Percentiles rank a stretch among this genome's conserved stretches.
phyloP scores from a whole-genome alignment of 2,888 invertebrate genomes.

The Volucella zonaria region DNA sequence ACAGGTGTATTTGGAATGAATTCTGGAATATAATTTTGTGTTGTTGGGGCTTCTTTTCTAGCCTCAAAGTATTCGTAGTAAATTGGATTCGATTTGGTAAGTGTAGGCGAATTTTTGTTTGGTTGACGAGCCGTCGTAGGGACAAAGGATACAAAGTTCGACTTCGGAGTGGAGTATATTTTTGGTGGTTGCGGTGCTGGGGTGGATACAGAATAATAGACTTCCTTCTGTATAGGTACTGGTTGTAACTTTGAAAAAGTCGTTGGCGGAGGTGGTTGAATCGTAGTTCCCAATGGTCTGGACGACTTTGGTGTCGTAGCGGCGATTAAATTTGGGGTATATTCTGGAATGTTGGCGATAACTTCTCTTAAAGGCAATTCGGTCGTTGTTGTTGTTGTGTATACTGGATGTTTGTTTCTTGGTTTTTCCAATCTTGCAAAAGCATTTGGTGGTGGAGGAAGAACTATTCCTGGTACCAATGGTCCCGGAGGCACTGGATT shows the following conservation, averaged over 20 bases:
- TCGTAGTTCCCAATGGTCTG: constrained; percentile 54
- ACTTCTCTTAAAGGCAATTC: constrained; percentile 77
- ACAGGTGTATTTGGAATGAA: constrained; percentile 74
- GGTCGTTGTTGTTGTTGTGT: constrained; percentile 69
- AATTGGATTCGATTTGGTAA: constrained; percentile 81
- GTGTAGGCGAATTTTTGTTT: constrained; percentile 73
- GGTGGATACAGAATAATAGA: constrained; percentile 75
- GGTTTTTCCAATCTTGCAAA: constrained; percentile 88
- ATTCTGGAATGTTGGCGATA: constrained; percentile 77
- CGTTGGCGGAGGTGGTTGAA: constrained; percentile 65
- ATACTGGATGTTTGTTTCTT: constrained; percentile 79
- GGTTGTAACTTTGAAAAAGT: constrained; percentile 71
- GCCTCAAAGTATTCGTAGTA: constrained; percentile 83
- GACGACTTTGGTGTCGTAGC: constrained; percentile 85
- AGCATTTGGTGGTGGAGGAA: constrained; percentile 94
- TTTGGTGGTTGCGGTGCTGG: constrained; percentile 79
- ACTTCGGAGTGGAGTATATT: constrained; percentile 75
- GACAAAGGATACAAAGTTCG: constrained; percentile 78
- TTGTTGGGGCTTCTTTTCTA: constrained; percentile 78
- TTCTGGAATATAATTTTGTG: constrained; percentile 77
- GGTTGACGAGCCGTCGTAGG: constrained; percentile 77
- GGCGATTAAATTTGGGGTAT: constrained; percentile 82
- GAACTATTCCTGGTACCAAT: constrained; percentile 92
- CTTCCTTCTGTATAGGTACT: constrained; percentile 78
- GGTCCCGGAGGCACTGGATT: constrained; percentile 91